phyloP scores from a whole-genome alignment of 1,140 invertebrate genomes.

The Homalodisca vitripennis region DNA sequence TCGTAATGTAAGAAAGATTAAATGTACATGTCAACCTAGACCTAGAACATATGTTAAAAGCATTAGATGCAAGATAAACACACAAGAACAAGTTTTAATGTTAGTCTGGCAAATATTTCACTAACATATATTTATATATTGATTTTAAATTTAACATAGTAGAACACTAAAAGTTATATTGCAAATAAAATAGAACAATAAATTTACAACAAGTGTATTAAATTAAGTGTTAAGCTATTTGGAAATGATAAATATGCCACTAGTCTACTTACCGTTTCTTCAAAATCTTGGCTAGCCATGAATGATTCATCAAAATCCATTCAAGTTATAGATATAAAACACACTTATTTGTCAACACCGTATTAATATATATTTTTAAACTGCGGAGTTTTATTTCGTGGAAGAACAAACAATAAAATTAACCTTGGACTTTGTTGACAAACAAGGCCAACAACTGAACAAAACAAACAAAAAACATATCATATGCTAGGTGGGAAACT shows the following conservation, averaged over 20 bases:
- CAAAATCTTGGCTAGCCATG: constrained; percentile 37
- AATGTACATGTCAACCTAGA: not conserved
- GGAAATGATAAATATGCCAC: no score
- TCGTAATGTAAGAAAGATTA: no score
- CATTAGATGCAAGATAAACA: not conserved
- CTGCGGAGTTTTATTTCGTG: no score
- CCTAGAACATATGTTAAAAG: not conserved
- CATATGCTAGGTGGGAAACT: no score
- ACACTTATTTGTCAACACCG: no score
- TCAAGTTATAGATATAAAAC: no score
- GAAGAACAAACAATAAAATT: no score
- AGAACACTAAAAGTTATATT: not conserved
- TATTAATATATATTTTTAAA: no score
- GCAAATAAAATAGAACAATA: not conserved
- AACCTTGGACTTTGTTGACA: no score
- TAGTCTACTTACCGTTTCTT: constrained; percentile 33
- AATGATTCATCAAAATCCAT: constrained; percentile 41
- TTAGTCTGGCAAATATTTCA: not conserved
- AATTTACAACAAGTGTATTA: not conserved
- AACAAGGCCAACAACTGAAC: no score
- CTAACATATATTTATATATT: not conserved
- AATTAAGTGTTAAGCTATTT: not conserved
- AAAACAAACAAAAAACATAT: no score
- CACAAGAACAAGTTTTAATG: not conserved
- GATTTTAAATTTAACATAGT: not conserved